Base-by-base conservation (phyloP, 2,888 invertebrate genomes). In the Amphimallon solstitiale region DNA sequence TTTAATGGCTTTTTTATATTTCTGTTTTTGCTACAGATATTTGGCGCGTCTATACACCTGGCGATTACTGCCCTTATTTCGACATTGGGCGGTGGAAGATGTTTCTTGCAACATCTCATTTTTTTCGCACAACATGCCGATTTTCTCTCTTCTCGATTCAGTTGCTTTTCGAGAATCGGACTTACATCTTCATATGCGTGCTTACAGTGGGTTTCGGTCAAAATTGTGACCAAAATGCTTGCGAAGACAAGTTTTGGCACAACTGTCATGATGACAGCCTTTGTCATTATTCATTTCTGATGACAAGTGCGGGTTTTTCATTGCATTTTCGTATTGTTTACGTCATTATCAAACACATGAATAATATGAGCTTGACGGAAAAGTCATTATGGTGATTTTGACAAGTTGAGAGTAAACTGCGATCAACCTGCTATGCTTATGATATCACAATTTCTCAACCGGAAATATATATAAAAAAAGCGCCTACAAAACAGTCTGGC, bases 1-100 rank as follows among this genome's bases (percentile, higher is more conserved):
- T 68, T 56, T 2, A 74, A 35, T 0, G 72, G 70, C 43, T 72
- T 68, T 10, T 69, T 61, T 15, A 69, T 56, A 6, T 67, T 68
- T 2, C 74, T 68, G 29, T 74, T 72, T 34, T 66, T 37, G 4
- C 38, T 62, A 43, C 62, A 51, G 1, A 17, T n/a, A 21, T 37
- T 51, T 9, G 38, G 46, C 19, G 72, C 63, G 15, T 74, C 75
- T 1, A 70, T 68, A 63, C 79, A 80, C 61, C 78, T 73, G 0
- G 69, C 69, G 14, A 79, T 63, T 12, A 78, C 64, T 0, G 80
- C 78, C 46, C 77, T 75, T 7, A 80, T 74, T 72, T 79, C 79
- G 51, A 80, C 76, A 17, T 75, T 73, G 29, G 56, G 21, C 2
- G 78, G 76, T 0, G 69, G 63, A 21, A 63, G 66, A 49, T 70